Evolutionary conservation across 2,113 vertebrate genomes (phyloP), one percentile per base, ranked within the genome.

Genomic region (Gavialis gangeticus): DNA sequence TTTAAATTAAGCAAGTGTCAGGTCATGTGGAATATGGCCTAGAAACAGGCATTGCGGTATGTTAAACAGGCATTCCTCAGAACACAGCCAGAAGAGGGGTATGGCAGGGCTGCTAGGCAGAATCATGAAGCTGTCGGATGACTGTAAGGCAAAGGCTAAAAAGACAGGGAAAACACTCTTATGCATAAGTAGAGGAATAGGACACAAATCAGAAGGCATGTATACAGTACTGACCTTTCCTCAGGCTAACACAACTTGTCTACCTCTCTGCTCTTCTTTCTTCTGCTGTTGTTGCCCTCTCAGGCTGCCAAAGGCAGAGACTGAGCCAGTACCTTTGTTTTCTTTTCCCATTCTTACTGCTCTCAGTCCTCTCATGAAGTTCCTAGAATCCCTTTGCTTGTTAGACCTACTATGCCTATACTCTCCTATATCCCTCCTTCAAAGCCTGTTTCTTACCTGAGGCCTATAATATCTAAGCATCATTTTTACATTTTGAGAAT

Each of bases 31-130:
- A 27, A 58, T 62, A 2, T 13, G 67, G 14, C 10, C 27, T 58
- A 19, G 57, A 84, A 84, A 1, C 0, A 79, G 21, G 46, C 60
- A 80, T 28, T 9, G 4, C n/a, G 46, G 12, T 34, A 6, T 1
- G 0, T 79, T 0, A 2, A 83, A 3, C 21, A 69, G 18, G 12
- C 46, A 27, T 87, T 84, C 79, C 25, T 19, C 55, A 19, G 17
- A 67, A 46, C n/a, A 54, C 13, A 55, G 46, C 62, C 0, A 0
- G 30, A 54, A 75, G n/a, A 83, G 19, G 66, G n/a, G 3, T 21
- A 22, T 12, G 59, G 17, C n/a, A 56, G 75, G 6, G 19, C 34
- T 54, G 25, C 55, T 14, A 79, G 82, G 13, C 34, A 75, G 37
- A 24, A 17, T 34, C 28, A 21, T 21, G 55, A 67, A 15, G 13